Evolutionary conservation across 2,113 vertebrate genomes (phyloP).

Genomic region (Hippocampus mohnikei): DNA sequence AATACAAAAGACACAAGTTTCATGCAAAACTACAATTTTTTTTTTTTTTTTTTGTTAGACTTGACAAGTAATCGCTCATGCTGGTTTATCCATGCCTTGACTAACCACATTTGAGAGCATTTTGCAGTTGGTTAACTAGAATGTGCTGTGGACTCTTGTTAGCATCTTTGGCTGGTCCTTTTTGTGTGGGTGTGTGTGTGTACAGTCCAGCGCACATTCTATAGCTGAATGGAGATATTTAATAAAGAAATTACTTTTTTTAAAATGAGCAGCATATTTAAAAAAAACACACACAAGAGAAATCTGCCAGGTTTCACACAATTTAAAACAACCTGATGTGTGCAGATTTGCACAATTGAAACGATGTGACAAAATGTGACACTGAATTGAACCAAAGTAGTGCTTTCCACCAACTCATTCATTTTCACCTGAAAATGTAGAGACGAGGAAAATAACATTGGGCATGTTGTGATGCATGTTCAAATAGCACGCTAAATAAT

Average conservation of each 20-base stretch:
- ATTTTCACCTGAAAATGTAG: constrained; percentile 39
- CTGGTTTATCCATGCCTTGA: constrained; percentile 67
- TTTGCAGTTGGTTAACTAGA: constrained; percentile 42
- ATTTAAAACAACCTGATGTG: constrained; percentile 16
- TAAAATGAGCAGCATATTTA: constrained; percentile 39
- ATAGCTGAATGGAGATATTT: constrained; percentile 33
- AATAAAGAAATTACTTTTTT: constrained; percentile 22
- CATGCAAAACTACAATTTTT: constrained; percentile 59
- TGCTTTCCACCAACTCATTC: constrained; percentile 42
- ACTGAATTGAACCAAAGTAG: constrained; percentile 18
- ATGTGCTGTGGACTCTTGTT: constrained; percentile 46
- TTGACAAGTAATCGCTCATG: constrained; percentile 63
- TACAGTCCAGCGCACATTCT: constrained; percentile 49
- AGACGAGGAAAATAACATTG: constrained; percentile 15
- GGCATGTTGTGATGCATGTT: constrained; percentile 39
- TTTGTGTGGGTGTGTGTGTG: background rate
- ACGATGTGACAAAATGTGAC: constrained; percentile 35
- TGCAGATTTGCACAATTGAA: constrained; percentile 44
- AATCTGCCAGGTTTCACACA: constrained; percentile 26
- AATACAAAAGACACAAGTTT: constrained; percentile 67
- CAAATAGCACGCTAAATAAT: constrained; percentile 31
- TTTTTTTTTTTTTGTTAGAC: constrained; percentile 30
- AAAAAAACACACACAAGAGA: constrained; percentile 11
- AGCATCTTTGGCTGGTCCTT: constrained; percentile 62
- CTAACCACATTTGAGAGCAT: constrained; percentile 45